Evolutionary conservation across 2,797 vertebrate genomes (phyloP).

Genomic region (Varecia variegata): DNA sequence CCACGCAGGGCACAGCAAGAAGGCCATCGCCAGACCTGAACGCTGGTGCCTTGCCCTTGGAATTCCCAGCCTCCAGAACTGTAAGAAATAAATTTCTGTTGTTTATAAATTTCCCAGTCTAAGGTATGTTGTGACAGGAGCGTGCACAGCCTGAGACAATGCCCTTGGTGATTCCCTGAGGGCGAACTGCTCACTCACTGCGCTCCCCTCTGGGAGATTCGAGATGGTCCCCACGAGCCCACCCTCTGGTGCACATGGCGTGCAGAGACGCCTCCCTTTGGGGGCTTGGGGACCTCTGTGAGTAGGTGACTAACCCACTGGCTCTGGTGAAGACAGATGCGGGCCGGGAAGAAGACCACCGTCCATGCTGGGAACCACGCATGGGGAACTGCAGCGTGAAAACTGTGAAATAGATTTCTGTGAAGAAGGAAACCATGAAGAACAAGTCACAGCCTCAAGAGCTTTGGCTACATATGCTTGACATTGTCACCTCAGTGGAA

Average conservation of each 20-base stretch:
- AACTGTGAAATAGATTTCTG: neutral
- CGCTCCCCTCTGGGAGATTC: neutral
- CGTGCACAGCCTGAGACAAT: neutral
- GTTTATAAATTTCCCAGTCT: no score
- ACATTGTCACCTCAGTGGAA: neutral
- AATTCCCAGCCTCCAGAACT: no score
- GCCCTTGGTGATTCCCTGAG: neutral
- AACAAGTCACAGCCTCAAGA: neutral
- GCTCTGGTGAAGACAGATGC: neutral
- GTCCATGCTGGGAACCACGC: neutral
- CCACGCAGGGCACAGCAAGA: no score
- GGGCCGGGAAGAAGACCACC: neutral
- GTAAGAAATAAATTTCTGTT: no score
- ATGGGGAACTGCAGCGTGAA: fast-evolving
- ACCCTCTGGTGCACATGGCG: fast-evolving
- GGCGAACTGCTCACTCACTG: neutral
- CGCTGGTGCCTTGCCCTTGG: no score
- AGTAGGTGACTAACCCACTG: neutral
- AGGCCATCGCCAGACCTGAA: neutral
- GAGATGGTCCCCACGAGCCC: neutral
- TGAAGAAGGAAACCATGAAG: neutral
- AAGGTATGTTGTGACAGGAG: neutral
- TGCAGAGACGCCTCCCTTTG: no score
- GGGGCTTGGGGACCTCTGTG: fast-evolving
- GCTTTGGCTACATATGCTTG: neutral